phyloP scores from a whole-genome alignment of 2,113 vertebrate species.

The Ophthalmolycus amberensis region DNA sequence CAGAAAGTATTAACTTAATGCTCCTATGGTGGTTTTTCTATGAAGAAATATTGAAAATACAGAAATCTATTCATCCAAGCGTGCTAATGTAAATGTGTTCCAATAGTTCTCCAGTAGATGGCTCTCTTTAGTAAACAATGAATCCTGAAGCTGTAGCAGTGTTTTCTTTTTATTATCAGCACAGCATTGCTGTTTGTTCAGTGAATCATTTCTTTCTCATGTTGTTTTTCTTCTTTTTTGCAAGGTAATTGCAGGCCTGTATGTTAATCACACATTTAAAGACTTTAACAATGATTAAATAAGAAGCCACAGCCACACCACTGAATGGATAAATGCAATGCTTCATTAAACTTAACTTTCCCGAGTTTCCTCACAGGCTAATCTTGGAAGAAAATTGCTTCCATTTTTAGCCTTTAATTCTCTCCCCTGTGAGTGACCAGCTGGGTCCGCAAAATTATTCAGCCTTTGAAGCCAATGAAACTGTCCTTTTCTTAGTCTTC shows the following conservation, averaged over 20 bases:
- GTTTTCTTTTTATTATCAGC: not conserved
- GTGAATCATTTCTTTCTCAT: not conserved
- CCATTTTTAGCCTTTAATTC: slow-evolving; percentile 79
- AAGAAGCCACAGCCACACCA: slow-evolving; percentile 11
- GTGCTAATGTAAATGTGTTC: not conserved
- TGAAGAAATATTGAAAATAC: not conserved
- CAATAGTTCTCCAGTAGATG: slow-evolving; percentile 72
- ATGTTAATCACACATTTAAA: slow-evolving; percentile 39
- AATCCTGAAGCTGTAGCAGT: not conserved
- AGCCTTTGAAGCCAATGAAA: slow-evolving; percentile 49
- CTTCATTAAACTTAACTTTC: slow-evolving; percentile 69
- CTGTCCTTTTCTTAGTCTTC: slow-evolving; percentile 34
- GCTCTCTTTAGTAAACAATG: slow-evolving; percentile 70
- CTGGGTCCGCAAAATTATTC: slow-evolving; percentile 61
- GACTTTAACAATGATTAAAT: slow-evolving; percentile 23
- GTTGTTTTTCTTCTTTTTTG: slow-evolving; percentile 8
- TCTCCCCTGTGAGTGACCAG: slow-evolving; percentile 72
- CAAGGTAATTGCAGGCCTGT: slow-evolving; percentile 17
- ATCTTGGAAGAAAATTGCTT: slow-evolving; percentile 78
- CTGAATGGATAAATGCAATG: slow-evolving; percentile 49
- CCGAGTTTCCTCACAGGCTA: slow-evolving; percentile 66
- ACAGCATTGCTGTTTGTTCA: not conserved
- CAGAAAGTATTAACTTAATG: not conserved
- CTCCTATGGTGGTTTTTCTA: not conserved
- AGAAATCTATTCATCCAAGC: not conserved